Evolutionary conservation across 1,140 invertebrate species (phyloP).

Genomic region (Trichonephila clavipes): DNA sequence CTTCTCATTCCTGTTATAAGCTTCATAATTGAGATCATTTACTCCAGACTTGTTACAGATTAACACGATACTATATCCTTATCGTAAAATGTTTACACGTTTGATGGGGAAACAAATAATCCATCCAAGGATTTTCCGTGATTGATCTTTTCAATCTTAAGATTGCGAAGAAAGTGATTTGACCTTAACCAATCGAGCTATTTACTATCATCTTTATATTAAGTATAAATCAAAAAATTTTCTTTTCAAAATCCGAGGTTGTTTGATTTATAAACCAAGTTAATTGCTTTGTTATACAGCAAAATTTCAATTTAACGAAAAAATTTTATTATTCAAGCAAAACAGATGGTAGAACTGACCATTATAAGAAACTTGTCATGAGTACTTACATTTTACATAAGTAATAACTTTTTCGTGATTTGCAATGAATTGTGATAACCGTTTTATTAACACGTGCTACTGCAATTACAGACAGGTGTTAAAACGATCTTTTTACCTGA

Average conservation of each 20-base stretch:
- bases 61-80: neutral
- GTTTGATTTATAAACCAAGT: neutral
- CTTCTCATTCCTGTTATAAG: neutral
- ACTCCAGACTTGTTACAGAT: neutral
- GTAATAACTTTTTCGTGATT: neutral
- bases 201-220: too few species aligned
- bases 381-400: neutral
- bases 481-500: neutral
- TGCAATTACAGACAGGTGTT: conserved; percentile 23
- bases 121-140: neutral
- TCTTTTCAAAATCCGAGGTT: neutral
- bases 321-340: neutral
- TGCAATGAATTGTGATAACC: neutral
- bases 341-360: neutral
- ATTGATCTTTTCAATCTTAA: neutral
- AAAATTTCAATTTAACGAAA: neutral
- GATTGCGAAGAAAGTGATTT: conserved; percentile 24
- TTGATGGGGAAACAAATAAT: neutral
- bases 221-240: neutral
- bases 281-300: neutral
- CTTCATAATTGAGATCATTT: neutral
- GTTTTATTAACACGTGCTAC: neutral
- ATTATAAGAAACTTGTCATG: neutral
- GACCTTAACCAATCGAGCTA: neutral
- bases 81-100: neutral